These are phyloP conservation scores for Prionailurus bengalensis DNA, from an alignment of 2,113 vertebrate species.

Conservation along the genomic window DNA sequence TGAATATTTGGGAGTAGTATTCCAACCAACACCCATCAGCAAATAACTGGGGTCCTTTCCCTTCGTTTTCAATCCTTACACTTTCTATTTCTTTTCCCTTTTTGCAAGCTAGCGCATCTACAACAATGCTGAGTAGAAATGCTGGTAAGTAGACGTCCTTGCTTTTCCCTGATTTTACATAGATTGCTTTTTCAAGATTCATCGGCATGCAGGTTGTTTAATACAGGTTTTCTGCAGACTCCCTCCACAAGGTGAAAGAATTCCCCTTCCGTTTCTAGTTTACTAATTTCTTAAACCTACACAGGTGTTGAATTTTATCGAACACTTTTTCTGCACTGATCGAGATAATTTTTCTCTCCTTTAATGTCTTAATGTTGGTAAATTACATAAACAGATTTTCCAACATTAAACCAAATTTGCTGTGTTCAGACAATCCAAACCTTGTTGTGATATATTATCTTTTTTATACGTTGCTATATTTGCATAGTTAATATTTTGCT, in stretches of 20 bases:
- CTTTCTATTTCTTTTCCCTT: not conserved
- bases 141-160: not conserved
- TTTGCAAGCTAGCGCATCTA: not conserved
- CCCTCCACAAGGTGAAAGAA: not conserved
- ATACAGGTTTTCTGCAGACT: not conserved
- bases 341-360: not conserved
- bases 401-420: not conserved
- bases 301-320: not conserved
- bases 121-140: not conserved
- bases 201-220: not conserved
- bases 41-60: not conserved
- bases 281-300: not conserved
- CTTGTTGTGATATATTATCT: not conserved
- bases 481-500: not conserved
- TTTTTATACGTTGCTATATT: not conserved
- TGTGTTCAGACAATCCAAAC: not conserved
- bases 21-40: not conserved
- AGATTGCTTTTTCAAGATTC: not conserved
- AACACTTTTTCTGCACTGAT: not conserved
- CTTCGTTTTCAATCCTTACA: not conserved
- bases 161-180: not conserved
- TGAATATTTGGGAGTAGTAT: not conserved
- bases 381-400: not conserved
- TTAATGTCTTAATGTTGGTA: not conserved
- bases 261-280: not conserved